Conservation (phyloP, 2,888 invertebrate genomes). For the Flexamia atlantica region DNA sequence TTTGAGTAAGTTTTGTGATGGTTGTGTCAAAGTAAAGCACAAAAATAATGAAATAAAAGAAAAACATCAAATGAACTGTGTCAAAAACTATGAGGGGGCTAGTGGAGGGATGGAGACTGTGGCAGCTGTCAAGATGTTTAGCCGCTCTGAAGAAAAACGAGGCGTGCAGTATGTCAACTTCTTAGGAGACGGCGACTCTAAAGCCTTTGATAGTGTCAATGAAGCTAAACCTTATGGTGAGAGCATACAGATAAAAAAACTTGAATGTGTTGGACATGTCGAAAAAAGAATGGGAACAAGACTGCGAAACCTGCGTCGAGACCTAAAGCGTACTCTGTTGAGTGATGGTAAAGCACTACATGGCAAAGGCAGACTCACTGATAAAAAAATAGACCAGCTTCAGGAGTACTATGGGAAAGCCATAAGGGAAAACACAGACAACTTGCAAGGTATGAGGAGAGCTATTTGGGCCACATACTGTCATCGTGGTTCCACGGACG, state of each 20-base stretch:
- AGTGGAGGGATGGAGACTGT: slow-evolving; percentile 56
- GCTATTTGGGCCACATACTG: neutral
- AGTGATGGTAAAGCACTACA: slow-evolving; percentile 34
- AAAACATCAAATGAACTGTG: neutral
- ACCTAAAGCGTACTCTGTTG: slow-evolving; percentile 28
- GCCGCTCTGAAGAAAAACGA: slow-evolving; percentile 21
- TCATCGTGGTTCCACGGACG: slow-evolving; percentile 21
- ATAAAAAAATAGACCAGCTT: slow-evolving; percentile 1
- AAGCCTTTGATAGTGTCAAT: slow-evolving; percentile 29
- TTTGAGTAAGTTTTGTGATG: slow-evolving; percentile 55
- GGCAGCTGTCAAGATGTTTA: slow-evolving; percentile 40
- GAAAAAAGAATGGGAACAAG: slow-evolving; percentile 32
- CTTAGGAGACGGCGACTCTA: neutral
- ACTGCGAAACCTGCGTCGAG: slow-evolving; percentile 14
- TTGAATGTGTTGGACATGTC: slow-evolving; percentile 7
- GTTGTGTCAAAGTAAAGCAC: slow-evolving; percentile 37
- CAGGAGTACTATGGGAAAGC: neutral
- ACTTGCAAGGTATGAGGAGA: slow-evolving; percentile 30
- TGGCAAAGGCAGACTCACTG: slow-evolving; percentile 31
- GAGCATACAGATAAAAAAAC: slow-evolving; percentile 7
- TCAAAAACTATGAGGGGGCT: slow-evolving; percentile 51
- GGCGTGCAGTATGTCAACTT: slow-evolving; percentile 29
- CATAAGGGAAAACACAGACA: slow-evolving; percentile 2
- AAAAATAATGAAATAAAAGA: slow-evolving; percentile 2
- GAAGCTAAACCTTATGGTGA: slow-evolving; percentile 25